Percentiles rank a stretch among this genome's conserved stretches.
Evolutionary conservation across 2,797 vertebrate species (phyloP).

Genomic region (Bryconaethiops microstoma): DNA sequence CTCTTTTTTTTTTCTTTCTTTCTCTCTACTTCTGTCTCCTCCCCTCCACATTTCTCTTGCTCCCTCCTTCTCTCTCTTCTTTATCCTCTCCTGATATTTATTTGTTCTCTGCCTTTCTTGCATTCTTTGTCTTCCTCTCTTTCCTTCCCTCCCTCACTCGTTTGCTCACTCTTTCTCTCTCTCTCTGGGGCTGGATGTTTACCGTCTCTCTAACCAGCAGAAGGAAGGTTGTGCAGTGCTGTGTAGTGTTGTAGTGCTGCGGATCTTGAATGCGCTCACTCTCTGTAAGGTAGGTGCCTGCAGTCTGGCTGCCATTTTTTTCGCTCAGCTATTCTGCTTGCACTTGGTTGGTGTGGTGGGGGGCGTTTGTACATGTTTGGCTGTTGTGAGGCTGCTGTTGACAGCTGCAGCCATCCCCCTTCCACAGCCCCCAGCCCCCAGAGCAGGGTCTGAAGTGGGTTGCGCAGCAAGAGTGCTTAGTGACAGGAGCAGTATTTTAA

Average conservation of each 20-base stretch:
- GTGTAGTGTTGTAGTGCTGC: constrained; percentile 10
- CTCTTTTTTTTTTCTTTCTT: constrained; percentile 1
- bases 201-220: constrained; percentile 43
- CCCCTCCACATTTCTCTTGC: constrained; percentile 10
- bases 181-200: constrained; percentile 44
- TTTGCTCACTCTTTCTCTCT: constrained; percentile 29
- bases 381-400: background rate
- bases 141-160: constrained; percentile 9
- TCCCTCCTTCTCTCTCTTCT: constrained; percentile 16
- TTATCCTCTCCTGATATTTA: constrained; percentile 36
- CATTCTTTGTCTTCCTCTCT: constrained; percentile 20
- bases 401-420: background rate
- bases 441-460: background rate
- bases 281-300: constrained; percentile 38
- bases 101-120: constrained; percentile 27
- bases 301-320: background rate
- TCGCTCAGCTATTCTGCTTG: background rate
- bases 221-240: constrained; percentile 8
- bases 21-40: constrained; percentile 2
- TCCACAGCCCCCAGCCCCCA: background rate
- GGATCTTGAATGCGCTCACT: background rate
- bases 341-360: background rate
- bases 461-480: background rate
- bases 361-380: background rate
- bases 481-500: background rate